These are phyloP conservation scores for Boleophthalmus pectinirostris DNA, from an alignment of 2,113 vertebrate species.

Conservation along the genomic window DNA sequence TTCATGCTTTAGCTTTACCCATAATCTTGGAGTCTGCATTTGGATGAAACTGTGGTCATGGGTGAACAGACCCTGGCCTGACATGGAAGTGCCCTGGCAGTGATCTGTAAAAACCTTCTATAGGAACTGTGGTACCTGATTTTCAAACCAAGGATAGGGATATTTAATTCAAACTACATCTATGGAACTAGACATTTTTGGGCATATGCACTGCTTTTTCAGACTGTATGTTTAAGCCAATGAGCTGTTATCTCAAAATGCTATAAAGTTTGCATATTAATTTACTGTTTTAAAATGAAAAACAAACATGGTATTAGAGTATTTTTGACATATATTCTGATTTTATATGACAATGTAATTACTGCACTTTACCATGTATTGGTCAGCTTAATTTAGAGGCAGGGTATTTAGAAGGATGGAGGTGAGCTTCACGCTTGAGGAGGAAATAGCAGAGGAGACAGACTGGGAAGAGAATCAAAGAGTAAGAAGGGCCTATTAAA, in stretches of 20 bases:
- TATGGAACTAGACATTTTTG: no score
- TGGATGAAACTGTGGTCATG: neutral
- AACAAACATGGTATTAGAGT: no score
- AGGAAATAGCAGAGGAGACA: constrained; percentile 23
- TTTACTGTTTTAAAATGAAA: no score
- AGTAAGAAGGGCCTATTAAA: constrained; percentile 73
- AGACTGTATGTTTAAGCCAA: no score
- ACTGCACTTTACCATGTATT: neutral
- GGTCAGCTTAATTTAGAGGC: constrained; percentile 11
- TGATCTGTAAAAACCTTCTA: no score
- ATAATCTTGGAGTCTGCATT: neutral
- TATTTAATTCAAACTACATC: no score
- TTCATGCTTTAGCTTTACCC: neutral
- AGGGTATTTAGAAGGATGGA: constrained; percentile 9
- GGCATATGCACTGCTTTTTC: no score
- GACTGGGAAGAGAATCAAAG: constrained; percentile 28
- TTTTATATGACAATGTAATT: neutral
- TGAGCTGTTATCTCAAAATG: no score
- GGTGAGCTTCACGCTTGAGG: constrained; percentile 22
- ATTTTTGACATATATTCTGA: no score
- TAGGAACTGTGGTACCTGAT: no score
- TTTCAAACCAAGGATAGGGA: no score
- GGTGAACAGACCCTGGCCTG: neutral
- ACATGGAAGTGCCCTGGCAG: neutral
- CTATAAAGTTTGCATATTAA: no score